Base-by-base conservation (phyloP, 2,113 vertebrate species). In the Dasyprocta punctata region DNA sequence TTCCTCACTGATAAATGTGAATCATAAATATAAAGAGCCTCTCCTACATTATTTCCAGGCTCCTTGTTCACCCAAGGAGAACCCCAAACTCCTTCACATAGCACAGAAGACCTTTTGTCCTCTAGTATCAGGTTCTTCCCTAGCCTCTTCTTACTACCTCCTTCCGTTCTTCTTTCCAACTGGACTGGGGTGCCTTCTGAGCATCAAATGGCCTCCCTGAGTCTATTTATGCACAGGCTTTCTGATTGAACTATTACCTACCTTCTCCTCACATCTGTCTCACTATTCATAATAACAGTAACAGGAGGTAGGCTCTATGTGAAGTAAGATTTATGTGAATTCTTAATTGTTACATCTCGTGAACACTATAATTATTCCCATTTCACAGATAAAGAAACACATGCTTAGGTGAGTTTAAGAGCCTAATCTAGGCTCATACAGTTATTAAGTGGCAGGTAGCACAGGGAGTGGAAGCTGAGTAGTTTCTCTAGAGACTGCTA, bases 371-470 rank as follows among this genome's bases (percentile, higher is more conserved):
- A 82, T 65, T 86, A 60, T 93, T 93, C 36, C 69, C 56, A 65
- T 56, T 82, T 95, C 81, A 38, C 36, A 78, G 69, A 83, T 86
- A 60, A 85, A 63, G 78, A 90, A 90, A 83, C n/a, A 9, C 71
- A 97, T 89, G 17, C 41, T 63, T 58, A 77, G 33, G 19, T 33
- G n/a, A 85, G 54, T 36, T n/a, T 86, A 78, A 71, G 47, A 88
- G 58, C 38, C 60, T 54, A 86, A 13, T n/a, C 17, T 38, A 56
- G 81, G n/a, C 38, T 86, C 86, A 94, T 24, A 80, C 13, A 78
- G 44, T 69, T 88, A 5, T 56, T 54, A 60, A 90, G n/a, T 30
- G 44, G 78, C 38, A 77, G 65, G 78, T 47, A 77, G 71, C 30
- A 61, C 33, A 71, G 67, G 26, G 41, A 38, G 17, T 19, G 28